These are phyloP conservation scores for Sogatella furcifera DNA, from an alignment of 1,140 invertebrate genomes.

Conservation along the genomic window DNA sequence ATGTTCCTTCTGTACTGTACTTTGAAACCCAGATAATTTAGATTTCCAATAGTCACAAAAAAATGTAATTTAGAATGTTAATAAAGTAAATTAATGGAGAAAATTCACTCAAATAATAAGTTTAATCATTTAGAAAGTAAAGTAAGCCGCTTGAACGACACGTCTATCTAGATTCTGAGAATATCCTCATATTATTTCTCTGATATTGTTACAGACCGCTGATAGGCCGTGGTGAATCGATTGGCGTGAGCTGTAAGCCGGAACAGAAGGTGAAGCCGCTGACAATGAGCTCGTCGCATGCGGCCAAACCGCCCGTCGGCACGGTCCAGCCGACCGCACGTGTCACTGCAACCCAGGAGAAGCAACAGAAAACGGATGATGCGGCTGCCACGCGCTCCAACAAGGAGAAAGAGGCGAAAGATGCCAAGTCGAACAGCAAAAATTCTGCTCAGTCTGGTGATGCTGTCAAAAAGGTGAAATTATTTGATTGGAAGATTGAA, in stretches of 20 bases:
- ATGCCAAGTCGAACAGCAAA: not conserved
- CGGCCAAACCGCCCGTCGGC: conserved; percentile 40
- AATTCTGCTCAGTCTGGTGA: not conserved
- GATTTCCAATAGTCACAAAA: too few species aligned
- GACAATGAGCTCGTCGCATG: not conserved
- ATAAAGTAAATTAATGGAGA: too few species aligned
- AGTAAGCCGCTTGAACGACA: too few species aligned
- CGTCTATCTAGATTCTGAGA: too few species aligned
- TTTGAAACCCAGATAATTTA: too few species aligned
- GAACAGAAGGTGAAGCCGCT: conserved; percentile 25
- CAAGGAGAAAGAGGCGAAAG: not conserved
- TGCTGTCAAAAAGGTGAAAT: not conserved
- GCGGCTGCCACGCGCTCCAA: not conserved
- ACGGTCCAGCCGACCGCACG: conserved; percentile 44
- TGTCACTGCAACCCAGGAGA: conserved; percentile 16
- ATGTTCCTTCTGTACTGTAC: too few species aligned
- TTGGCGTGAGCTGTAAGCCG: not conserved
- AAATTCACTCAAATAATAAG: too few species aligned
- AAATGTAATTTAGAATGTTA: too few species aligned
- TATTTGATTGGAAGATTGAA: not conserved
- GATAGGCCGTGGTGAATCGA: too few species aligned
- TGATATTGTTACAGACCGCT: too few species aligned
- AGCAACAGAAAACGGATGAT: conserved; percentile 1
- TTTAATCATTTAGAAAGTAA: too few species aligned
- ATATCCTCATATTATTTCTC: too few species aligned